Evolutionary conservation across 2,113 vertebrate species (phyloP).

Genomic region (Rafetus swinhoei): DNA sequence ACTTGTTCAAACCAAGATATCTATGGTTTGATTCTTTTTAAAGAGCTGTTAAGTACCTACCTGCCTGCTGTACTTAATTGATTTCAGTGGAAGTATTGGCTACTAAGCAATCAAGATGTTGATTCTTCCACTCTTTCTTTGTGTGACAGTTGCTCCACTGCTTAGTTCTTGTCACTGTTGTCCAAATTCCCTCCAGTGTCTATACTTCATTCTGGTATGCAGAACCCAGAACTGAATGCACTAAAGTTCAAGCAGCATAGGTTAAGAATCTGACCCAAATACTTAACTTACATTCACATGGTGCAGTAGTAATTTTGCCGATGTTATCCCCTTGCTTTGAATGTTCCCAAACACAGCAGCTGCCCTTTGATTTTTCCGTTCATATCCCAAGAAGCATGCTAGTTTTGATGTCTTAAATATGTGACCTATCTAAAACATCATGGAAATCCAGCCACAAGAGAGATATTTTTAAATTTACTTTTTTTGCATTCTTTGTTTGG

Average conservation of each 20-base stretch:
- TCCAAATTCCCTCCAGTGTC: not conserved
- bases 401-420: not conserved
- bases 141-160: not conserved
- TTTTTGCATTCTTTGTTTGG: not conserved
- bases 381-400: not conserved
- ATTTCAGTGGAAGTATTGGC: not conserved
- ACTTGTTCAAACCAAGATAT: not conserved
- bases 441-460: not conserved
- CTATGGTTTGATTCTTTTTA: not conserved
- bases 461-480: not conserved
- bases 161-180: not conserved
- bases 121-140: not conserved
- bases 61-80: slow-evolving; percentile 14
- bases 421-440: not conserved
- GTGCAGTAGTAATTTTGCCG: not conserved
- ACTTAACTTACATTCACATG: not conserved
- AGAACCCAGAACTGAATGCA: not conserved
- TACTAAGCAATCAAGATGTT: not conserved
- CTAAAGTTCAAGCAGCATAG: not conserved
- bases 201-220: not conserved
- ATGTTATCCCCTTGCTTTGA: not conserved
- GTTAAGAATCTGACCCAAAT: slow-evolving; percentile 12
- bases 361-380: not conserved
- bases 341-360: not conserved
- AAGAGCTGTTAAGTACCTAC: not conserved